Evolutionary conservation across 2,113 vertebrate species (phyloP).

Genomic region (Daubentonia madagascariensis): DNA sequence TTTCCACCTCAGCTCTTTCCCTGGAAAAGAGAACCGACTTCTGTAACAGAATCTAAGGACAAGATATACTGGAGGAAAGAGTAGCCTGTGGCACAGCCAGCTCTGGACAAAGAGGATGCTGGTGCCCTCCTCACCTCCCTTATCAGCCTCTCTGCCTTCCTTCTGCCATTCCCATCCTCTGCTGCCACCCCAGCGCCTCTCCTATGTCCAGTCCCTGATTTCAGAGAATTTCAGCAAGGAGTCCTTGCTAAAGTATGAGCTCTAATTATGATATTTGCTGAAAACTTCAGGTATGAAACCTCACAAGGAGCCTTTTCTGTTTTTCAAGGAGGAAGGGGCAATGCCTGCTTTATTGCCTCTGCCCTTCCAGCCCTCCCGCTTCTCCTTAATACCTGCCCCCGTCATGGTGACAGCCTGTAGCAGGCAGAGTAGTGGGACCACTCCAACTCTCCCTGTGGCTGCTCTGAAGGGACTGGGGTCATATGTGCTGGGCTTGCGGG

Average conservation of each 20-base stretch:
- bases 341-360: neutral
- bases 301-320: neutral
- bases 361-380: neutral
- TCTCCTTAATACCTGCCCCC: neutral
- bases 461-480: too few relatives aligned
- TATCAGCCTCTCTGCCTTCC: neutral
- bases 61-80: neutral
- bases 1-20: neutral
- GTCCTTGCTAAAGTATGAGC: neutral
- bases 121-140: neutral
- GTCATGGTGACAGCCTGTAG: rapidly evolving
- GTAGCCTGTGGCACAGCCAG: neutral
- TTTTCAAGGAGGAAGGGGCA: neutral
- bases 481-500: neutral
- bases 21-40: neutral
- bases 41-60: neutral
- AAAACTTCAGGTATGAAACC: neutral
- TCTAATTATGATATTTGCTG: neutral
- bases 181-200: neutral
- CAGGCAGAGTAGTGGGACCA: too few relatives aligned
- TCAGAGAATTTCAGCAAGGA: neutral
- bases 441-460: neutral
- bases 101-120: neutral
- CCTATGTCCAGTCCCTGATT: too few relatives aligned
- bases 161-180: neutral